Base-by-base conservation (phyloP, 2,113 vertebrate genomes). In the Empidonax alnorum region DNA sequence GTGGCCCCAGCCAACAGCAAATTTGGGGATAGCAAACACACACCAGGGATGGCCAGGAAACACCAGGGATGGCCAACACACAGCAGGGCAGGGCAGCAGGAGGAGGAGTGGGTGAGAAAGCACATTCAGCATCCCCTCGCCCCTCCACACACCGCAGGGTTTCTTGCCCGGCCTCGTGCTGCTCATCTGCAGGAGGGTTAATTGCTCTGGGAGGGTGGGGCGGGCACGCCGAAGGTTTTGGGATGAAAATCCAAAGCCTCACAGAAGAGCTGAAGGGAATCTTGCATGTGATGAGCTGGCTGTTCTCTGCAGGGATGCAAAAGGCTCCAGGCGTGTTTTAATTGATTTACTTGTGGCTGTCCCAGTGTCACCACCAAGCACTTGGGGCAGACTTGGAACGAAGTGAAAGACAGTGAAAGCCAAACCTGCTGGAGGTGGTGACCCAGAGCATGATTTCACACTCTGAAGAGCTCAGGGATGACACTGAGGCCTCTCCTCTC, bases 31-130 rank as follows among this genome's bases (percentile, higher is more conserved):
- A 15, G 17, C 17, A 21, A n/a, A 14, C 55, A 58, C 21, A n/a
- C 33, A 58, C 11, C 56, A 58, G 56, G 33, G 55, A n/a, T 58
- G 55, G 55, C 12, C 44, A 44, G 42, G 10, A 18, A 7, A 65
- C 8, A 2, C 0, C 30, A 41, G 22, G 10, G 24, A 14, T 37
- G 39, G 21, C 0, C 24, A 82, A 0, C 10, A 1, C n/a, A 37
- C 7, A 2, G 0, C 30, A 41, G 22, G 10, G 24, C 17, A 44
- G 61, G 23, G 0, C 58, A 50, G 49, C 0, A 17, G 75, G 13
- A 17, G 75, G 16, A 72, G 37, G 15, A 67, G 31, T n/a, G 14
- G 13, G 46, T 76, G 41, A 63, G 65, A 46, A 77, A 31, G 50
- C 27, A 17, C 27, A 1, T 3, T 21, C 41, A 28, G 66, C 17